Evolutionary conservation across 1,140 invertebrate species (phyloP).

Genomic region (Amphibalanus amphitrite): DNA sequence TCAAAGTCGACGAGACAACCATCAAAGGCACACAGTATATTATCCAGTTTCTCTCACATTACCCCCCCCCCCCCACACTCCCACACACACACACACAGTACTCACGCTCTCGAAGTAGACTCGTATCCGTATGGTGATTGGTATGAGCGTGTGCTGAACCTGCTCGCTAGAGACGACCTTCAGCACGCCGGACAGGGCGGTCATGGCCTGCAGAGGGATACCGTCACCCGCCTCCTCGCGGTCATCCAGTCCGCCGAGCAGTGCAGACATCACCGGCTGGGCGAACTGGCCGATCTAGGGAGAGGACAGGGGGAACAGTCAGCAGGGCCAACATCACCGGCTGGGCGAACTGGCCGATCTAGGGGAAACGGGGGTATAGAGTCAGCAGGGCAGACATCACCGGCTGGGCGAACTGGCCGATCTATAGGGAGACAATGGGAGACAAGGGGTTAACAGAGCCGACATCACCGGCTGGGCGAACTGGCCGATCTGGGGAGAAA

Average conservation of each 20-base stretch:
- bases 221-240: not conserved
- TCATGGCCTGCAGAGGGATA: not conserved
- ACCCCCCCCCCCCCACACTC: not conserved
- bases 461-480: too few species aligned
- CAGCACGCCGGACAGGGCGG: not conserved
- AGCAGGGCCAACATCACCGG: not conserved
- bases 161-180: constrained; percentile 19
- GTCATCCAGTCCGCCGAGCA: constrained; percentile 2
- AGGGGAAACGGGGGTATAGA: too few species aligned
- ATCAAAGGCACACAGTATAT: not conserved
- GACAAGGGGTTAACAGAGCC: too few species aligned
- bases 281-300: not conserved
- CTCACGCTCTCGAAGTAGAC: constrained; percentile 5
- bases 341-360: not conserved
- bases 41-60: too few species aligned
- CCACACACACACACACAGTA: not conserved
- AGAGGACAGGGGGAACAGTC: too few species aligned
- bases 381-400: too few species aligned
- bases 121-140: not conserved
- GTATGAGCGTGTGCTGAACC: constrained; percentile 9
- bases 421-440: too few species aligned
- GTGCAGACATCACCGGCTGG: not conserved
- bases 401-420: too few species aligned
- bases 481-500: too few species aligned
- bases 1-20: not conserved